Conservation (phyloP, 2,797 vertebrate genomes). For the Gymnopithys bicolor region DNA sequence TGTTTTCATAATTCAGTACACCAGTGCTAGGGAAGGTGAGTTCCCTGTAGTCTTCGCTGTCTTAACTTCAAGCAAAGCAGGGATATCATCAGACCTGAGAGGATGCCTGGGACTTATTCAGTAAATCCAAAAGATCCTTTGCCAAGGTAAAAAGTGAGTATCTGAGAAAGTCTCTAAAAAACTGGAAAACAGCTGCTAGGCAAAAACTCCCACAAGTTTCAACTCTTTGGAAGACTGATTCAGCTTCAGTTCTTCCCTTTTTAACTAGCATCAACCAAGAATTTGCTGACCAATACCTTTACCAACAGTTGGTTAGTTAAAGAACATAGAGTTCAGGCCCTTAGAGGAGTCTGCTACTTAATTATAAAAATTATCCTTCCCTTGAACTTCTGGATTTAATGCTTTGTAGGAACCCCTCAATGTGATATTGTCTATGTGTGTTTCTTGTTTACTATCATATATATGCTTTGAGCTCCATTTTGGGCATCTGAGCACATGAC, state of each 20-base stretch:
- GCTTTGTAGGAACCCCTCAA: not conserved
- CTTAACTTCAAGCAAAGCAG: not conserved
- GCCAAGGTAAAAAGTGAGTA: not conserved
- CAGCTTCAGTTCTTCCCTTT: not conserved
- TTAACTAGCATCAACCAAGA: not conserved
- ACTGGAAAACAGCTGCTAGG: not conserved
- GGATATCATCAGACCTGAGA: not conserved
- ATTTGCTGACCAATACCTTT: not conserved
- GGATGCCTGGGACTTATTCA: not conserved
- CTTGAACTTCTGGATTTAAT: not conserved
- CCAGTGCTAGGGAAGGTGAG: not conserved
- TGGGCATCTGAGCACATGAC: not conserved
- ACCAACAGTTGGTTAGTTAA: not conserved
- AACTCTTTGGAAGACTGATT: not conserved
- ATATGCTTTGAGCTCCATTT: not conserved
- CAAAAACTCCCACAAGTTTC: rapidly evolving
- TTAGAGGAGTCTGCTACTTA: not conserved
- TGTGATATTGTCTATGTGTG: not conserved
- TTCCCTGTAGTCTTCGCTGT: not conserved
- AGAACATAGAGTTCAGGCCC: not conserved
- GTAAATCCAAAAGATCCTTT: not conserved
- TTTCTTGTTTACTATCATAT: not conserved
- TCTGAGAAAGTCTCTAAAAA: not conserved
- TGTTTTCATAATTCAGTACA: not conserved
- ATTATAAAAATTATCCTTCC: not conserved